Evolutionary conservation across 92 coral and sea anemone species (phyloP).

Genomic region (Phenganax marumi): DNA sequence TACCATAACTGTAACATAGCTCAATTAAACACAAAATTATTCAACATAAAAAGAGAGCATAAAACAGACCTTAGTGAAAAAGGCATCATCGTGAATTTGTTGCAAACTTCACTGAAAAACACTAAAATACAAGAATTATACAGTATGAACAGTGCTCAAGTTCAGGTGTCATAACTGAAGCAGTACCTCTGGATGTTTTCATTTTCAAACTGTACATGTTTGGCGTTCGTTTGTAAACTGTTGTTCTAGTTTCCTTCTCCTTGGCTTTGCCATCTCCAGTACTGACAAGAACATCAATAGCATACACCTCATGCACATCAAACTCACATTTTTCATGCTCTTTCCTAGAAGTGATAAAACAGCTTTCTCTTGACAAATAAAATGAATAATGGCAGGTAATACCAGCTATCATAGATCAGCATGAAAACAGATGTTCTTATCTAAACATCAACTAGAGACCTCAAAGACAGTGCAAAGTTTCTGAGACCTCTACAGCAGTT

Average conservation of each 20-base stretch:
- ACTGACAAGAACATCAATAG: slow-evolving; percentile 76
- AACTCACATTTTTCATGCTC: slow-evolving; percentile 93
- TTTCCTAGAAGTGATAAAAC: slow-evolving; percentile 52
- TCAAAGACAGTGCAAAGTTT: no score
- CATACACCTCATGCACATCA: slow-evolving; percentile 89
- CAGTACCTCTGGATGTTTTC: slow-evolving; percentile 90
- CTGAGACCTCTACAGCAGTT: no score
- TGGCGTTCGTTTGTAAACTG: slow-evolving; percentile 84
- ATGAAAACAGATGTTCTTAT: neutral
- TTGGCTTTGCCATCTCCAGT: slow-evolving; percentile 92
- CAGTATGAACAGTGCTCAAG: neutral
- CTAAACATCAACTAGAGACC: slow-evolving; percentile 4
- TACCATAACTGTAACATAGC: neutral
- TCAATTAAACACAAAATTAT: neutral
- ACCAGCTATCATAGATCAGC: neutral
- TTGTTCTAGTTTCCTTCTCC: slow-evolving; percentile 82
- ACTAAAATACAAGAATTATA: slow-evolving; percentile 44
- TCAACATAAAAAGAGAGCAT: neutral
- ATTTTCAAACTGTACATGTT: slow-evolving; percentile 79
- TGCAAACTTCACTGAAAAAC: slow-evolving; percentile 85
- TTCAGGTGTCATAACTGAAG: neutral
- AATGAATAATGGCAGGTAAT: neutral
- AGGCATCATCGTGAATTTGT: slow-evolving; percentile 94
- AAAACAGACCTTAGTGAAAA: slow-evolving; percentile 76
- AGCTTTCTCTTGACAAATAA: neutral